Percentiles rank a stretch among this genome's conserved stretches.
Conservation (phyloP, 37 sponge, comb jelly and placozoan genomes). For the Ianthella basta region DNA sequence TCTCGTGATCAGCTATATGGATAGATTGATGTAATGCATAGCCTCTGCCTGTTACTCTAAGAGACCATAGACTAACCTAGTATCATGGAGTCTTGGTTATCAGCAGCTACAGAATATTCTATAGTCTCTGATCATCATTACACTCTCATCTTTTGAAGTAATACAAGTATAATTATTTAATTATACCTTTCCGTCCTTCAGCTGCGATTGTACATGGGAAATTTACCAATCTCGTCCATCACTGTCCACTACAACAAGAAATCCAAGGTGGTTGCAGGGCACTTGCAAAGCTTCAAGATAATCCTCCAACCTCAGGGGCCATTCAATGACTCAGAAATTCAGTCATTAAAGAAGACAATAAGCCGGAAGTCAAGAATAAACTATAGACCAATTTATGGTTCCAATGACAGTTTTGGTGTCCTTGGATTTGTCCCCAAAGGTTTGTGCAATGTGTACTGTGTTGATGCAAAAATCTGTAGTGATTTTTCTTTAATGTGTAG, state of each 20-base stretch:
- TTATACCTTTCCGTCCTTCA: background rate
- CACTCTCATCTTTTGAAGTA: no score
- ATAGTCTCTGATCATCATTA: no score
- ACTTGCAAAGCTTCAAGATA: constrained; percentile 7
- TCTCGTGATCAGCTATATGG: no score
- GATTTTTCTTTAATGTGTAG: no score
- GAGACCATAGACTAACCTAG: no score
- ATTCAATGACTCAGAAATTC: background rate
- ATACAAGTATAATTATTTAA: no score
- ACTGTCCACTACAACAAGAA: constrained; percentile 15
- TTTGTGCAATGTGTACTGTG: no score
- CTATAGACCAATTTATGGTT: background rate
- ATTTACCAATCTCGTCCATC: background rate
- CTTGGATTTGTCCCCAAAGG: background rate
- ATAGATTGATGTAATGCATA: no score
- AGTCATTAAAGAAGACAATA: background rate
- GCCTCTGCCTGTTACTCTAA: no score
- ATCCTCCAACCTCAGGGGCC: background rate
- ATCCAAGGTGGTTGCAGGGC: background rate
- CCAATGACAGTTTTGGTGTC: background rate
- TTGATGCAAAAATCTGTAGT: no score
- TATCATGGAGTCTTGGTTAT: no score
- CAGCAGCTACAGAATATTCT: no score
- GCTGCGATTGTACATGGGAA: background rate
- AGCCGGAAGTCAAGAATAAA: background rate